Evolutionary conservation across 2,113 vertebrate species (phyloP).

Genomic region (Oncorhynchus mykiss): DNA sequence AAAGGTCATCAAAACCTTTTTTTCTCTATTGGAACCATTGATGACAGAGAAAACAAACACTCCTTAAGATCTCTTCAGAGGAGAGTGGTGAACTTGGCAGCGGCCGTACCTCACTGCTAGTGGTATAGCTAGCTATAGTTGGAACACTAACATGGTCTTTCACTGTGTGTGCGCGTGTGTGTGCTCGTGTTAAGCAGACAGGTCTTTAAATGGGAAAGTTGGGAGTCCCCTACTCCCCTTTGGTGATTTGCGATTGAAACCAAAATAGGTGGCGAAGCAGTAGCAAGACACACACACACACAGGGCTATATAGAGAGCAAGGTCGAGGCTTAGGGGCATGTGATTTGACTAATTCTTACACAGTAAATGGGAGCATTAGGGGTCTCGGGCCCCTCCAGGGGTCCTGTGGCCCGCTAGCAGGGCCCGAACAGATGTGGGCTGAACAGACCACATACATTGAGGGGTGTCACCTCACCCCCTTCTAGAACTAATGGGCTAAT

Average conservation of each 20-base stretch:
- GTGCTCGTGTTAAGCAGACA: too few relatives aligned
- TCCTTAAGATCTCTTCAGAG: slow-evolving; percentile 67
- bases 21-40: slow-evolving; percentile 40
- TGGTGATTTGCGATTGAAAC: too few relatives aligned
- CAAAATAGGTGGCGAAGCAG: too few relatives aligned
- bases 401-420: slow-evolving; percentile 7
- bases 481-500: slow-evolving; percentile 72
- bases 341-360: slow-evolving; percentile 53
- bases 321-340: slow-evolving; percentile 24
- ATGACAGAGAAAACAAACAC: slow-evolving; percentile 68
- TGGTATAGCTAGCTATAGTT: neutral
- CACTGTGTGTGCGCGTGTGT: neutral
- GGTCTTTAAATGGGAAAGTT: too few relatives aligned
- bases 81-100: slow-evolving; percentile 58
- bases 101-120: neutral
- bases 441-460: slow-evolving; percentile 76
- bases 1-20: slow-evolving; percentile 72
- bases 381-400: neutral
- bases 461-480: slow-evolving; percentile 71
- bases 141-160: neutral
- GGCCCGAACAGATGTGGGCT: slow-evolving; percentile 72
- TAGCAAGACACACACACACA: too few relatives aligned
- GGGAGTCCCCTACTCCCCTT: too few relatives aligned
- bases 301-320: too few relatives aligned
- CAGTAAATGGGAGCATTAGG: slow-evolving; percentile 46